Evolutionary conservation across 2,113 vertebrate genomes (phyloP).

Genomic region (Enhydra lutris): DNA sequence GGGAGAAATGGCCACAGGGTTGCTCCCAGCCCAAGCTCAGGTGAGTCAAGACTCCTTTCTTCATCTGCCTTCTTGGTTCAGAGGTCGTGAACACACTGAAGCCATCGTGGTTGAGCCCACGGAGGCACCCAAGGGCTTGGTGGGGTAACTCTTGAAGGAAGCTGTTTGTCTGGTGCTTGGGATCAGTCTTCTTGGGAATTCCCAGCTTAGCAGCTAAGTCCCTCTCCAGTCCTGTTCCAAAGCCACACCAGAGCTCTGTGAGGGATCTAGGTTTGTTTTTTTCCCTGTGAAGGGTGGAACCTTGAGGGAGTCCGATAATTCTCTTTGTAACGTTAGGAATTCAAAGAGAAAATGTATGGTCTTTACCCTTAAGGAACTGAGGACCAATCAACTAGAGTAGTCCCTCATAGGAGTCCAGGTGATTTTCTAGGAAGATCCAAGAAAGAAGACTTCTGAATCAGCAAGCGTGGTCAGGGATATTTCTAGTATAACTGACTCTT

Average conservation of each 20-base stretch:
- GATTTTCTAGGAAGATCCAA: neutral
- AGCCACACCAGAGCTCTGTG: neutral
- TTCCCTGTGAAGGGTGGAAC: neutral
- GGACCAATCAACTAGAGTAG: neutral
- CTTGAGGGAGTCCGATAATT: neutral
- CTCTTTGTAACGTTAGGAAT: neutral
- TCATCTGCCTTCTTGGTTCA: neutral
- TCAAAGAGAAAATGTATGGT: neutral
- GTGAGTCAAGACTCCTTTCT: conserved; percentile 41
- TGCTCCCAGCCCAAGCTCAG: conserved; percentile 25
- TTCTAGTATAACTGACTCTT: neutral
- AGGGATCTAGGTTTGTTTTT: neutral
- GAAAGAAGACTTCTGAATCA: neutral
- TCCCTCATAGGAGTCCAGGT: neutral
- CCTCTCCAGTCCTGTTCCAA: rapidly evolving
- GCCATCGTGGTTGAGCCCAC: neutral
- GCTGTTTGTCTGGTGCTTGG: neutral
- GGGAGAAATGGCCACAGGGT: conserved; percentile 43
- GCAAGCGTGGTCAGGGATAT: neutral
- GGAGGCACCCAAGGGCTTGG: neutral
- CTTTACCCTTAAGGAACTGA: neutral
- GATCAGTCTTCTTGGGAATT: neutral
- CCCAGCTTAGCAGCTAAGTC: neutral
- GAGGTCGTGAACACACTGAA: neutral
- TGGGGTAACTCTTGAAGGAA: neutral